phyloP scores from a whole-genome alignment of 2,888 invertebrate genomes.

The Leptinotarsa peninsularis region DNA sequence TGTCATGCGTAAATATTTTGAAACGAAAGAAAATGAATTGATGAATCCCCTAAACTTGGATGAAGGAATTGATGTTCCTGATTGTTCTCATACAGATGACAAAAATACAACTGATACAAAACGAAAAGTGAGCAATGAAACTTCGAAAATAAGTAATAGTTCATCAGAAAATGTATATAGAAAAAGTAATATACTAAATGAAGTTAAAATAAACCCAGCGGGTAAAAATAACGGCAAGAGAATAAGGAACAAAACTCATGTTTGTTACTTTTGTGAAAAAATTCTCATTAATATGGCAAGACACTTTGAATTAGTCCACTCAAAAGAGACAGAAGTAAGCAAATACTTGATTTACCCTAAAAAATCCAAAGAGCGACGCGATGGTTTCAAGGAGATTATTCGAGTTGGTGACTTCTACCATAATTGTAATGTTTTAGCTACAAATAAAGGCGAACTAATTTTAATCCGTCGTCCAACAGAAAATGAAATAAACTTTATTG shows the following conservation, averaged over 20 bases:
- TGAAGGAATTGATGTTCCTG: background rate
- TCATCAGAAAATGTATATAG: background rate
- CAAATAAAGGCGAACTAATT: constrained; percentile 33
- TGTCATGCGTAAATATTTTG: background rate
- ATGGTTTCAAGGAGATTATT: constrained; percentile 24
- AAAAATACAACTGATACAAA: background rate
- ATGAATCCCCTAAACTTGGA: background rate
- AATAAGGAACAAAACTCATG: constrained; percentile 31
- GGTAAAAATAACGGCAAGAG: constrained; percentile 21
- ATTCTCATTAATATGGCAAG: constrained; percentile 28
- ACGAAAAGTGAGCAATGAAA: background rate
- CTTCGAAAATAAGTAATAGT: background rate
- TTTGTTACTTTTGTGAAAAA: constrained; percentile 36
- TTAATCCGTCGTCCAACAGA: constrained; percentile 29
- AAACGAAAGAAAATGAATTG: background rate
- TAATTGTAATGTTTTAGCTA: constrained; percentile 30
- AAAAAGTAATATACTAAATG: background rate
- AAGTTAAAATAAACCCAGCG: background rate
- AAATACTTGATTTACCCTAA: constrained; percentile 23
- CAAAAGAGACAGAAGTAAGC: constrained; percentile 30
- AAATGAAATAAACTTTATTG: constrained; percentile 13
- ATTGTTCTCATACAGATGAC: background rate
- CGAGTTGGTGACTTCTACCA: constrained; percentile 34
- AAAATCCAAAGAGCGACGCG: constrained; percentile 28
- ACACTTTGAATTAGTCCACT: constrained; percentile 27